Evolutionary conservation across 2,113 vertebrate genomes (phyloP), one percentile per base, ranked within the genome.

Genomic region (Melanerpes formicivorus): DNA sequence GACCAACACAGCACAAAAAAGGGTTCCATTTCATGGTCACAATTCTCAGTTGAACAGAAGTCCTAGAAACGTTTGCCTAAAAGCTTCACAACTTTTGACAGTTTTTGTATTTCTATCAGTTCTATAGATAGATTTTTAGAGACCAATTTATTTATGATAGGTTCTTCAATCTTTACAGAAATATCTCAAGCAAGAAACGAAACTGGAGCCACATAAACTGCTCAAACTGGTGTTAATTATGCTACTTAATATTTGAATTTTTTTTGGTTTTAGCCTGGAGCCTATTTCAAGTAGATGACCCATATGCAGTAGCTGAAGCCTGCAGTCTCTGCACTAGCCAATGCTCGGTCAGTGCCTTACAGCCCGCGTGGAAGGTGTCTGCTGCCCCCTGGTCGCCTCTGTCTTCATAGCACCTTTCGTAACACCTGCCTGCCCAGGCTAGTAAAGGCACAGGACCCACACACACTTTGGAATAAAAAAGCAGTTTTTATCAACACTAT

Each of bases 221-320:
- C 46, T 83, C 44, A 27, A 16, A 37, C 5, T 8, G 6, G 1
- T 8, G 3, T 25, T 50, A 55, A 42, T 37, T 17, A 23, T 4
- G 1, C 25, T 52, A 4, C 9, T 63, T 64, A 4, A 22, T 6
- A 18, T 46, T 64, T 34, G 6, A 22, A 4, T 23, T 81, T 9
- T 3, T 10, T 19, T 6, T 59, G 12, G 6, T 80, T 58, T 58
- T 1, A n/a, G 17, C 8, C 27, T 4, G 1, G 18, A 30, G 14
- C 18, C 10, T 0, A 5, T 11, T 29, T 2, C 2, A 1, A 2
- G 32, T 46, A 3, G 6, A 11, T 3, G 5, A 3, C 5, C 4
- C 1, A 1, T 1, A 26, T 0, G 30, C 44, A 9, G 6, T 0
- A 13, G 34, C 83, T 2, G 62, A 2, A 15, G 52, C 8, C 11